Conservation (phyloP, 2,113 vertebrate genomes). For the Martes martes region DNA sequence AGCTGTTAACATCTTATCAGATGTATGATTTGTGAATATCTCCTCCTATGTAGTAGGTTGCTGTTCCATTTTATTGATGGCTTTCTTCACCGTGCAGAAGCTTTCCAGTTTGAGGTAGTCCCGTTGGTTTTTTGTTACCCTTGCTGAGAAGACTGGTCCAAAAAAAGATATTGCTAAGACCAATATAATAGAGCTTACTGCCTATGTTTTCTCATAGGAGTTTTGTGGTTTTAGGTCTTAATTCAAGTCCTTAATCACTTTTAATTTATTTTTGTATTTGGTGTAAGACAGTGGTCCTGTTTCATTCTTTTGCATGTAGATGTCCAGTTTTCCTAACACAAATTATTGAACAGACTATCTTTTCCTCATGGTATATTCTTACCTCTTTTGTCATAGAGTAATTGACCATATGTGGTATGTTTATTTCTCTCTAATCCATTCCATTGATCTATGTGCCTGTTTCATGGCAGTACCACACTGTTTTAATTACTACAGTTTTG, state of each 20-base stretch:
- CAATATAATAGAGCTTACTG: neutral
- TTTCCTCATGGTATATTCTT: neutral
- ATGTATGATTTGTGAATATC: neutral
- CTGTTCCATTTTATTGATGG: neutral
- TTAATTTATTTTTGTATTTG: neutral
- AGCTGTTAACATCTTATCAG: neutral
- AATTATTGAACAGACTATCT: neutral
- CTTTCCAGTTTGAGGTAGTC: neutral
- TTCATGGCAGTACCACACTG: neutral
- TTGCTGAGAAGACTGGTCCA: neutral
- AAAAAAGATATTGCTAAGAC: neutral
- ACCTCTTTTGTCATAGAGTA: neutral
- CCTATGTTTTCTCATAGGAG: neutral
- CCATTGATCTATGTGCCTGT: neutral
- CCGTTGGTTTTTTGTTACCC: neutral
- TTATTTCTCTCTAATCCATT: neutral
- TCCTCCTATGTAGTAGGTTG: neutral
- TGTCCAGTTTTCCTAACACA: neutral
- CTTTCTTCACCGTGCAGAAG: neutral
- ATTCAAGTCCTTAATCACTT: neutral
- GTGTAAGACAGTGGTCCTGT: neutral
- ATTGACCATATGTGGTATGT: neutral
- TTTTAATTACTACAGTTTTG: neutral
- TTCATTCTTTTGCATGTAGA: neutral
- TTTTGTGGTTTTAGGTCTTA: neutral